Evolutionary conservation across 2,888 invertebrate genomes (phyloP).

Genomic region (Conomelus anceps): DNA sequence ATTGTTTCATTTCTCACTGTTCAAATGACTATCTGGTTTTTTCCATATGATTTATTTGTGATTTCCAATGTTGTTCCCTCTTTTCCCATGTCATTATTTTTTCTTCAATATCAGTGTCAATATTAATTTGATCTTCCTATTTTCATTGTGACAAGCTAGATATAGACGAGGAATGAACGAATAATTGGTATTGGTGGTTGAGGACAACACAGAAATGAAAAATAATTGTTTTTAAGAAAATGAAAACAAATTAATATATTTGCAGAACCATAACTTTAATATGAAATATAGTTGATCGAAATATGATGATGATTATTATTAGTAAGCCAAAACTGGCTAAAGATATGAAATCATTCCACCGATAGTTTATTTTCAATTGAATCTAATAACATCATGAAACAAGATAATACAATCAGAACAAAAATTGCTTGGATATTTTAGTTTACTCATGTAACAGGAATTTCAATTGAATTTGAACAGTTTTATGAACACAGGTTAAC

Average conservation of each 20-base stretch:
- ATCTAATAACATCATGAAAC: not conserved
- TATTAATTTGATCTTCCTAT: too few relatives aligned
- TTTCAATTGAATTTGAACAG: not conserved
- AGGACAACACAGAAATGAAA: not conserved
- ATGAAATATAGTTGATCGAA: slow-evolving; percentile 20
- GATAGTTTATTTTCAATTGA: not conserved
- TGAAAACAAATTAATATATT: not conserved
- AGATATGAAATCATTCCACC: not conserved
- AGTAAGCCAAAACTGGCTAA: slow-evolving; percentile 18
- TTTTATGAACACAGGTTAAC: not conserved
- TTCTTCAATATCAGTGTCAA: too few relatives aligned
- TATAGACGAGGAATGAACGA: too few relatives aligned
- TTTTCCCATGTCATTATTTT: too few relatives aligned
- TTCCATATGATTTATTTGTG: too few relatives aligned
- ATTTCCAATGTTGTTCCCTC: too few relatives aligned
- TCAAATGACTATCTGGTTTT: too few relatives aligned
- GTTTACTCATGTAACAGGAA: not conserved
- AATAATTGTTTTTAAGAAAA: not conserved
- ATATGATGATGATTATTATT: slow-evolving; percentile 16
- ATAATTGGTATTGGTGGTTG: too few relatives aligned
- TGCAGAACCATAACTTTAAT: slow-evolving; percentile 23
- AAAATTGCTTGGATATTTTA: not conserved
- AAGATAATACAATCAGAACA: not conserved
- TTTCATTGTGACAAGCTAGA: too few relatives aligned
- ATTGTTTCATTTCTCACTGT: too few relatives aligned